phyloP scores from a whole-genome alignment of 2,113 vertebrate species.

The Odontophorus gujanensis region DNA sequence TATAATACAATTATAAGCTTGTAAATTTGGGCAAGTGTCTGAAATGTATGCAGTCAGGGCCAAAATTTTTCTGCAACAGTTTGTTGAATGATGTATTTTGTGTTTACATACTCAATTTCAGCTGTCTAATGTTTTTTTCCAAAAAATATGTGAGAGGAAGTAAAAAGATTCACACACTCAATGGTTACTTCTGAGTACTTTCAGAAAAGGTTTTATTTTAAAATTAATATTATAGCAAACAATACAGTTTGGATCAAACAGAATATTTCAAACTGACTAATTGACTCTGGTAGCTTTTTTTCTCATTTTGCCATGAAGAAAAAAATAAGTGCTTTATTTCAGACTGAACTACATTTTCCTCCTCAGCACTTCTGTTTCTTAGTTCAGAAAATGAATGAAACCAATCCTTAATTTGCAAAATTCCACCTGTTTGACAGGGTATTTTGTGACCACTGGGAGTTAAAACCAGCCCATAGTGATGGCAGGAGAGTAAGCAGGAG shows the following conservation, averaged over 20 bases:
- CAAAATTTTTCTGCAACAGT: neutral
- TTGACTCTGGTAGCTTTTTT: neutral
- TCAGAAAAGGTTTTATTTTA: neutral
- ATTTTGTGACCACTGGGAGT: neutral
- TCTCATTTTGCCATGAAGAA: neutral
- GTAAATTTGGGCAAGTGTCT: neutral
- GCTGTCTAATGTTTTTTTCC: neutral
- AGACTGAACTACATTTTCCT: neutral
- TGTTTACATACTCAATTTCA: neutral
- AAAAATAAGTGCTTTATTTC: neutral
- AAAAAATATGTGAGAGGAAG: neutral
- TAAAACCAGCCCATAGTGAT: neutral
- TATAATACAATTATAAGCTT: neutral
- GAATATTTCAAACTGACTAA: neutral
- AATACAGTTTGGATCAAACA: neutral
- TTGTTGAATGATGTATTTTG: neutral
- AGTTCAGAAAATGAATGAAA: neutral
- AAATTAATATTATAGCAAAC: neutral
- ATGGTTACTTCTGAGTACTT: neutral
- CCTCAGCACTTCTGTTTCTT: neutral
- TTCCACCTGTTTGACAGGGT: neutral
- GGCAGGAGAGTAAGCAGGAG: neutral
- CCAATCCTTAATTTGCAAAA: neutral
- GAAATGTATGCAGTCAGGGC: neutral
- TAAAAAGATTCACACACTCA: neutral